Evolutionary conservation across 2,888 invertebrate species (phyloP).

Genomic region (Noctua comes): DNA sequence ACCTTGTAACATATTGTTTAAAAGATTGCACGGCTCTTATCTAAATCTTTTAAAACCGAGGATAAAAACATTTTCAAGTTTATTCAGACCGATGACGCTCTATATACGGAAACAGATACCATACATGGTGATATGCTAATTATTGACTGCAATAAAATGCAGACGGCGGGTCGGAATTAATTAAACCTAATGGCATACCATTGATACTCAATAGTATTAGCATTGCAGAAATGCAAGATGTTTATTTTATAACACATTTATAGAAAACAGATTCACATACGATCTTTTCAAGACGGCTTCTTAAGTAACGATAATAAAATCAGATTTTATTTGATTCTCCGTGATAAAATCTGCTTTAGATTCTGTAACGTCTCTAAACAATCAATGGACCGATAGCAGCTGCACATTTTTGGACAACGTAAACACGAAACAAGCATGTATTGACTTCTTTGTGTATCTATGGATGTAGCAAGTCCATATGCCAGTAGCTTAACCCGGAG

Average conservation of each 20-base stretch:
- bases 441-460: conserved; percentile 19
- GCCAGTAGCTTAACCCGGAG: background rate
- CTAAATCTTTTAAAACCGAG: conserved; percentile 39
- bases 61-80: conserved; percentile 28
- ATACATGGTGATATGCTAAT: conserved; percentile 47
- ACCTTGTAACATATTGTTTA: conserved; percentile 48
- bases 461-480: background rate
- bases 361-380: conserved; percentile 7
- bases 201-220: conserved; percentile 31
- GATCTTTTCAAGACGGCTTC: conserved; percentile 8
- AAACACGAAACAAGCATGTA: conserved; percentile 11
- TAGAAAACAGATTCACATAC: conserved; percentile 18
- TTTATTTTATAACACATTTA: conserved; percentile 21
- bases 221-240: conserved; percentile 17
- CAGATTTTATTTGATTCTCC: conserved; percentile 18
- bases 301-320: conserved; percentile 17
- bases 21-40: conserved; percentile 33
- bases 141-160: conserved; percentile 55
- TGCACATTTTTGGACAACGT: conserved; percentile 4
- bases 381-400: conserved; percentile 9
- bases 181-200: conserved; percentile 38
- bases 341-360: conserved; percentile 25
- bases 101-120: conserved; percentile 44
- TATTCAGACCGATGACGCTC: conserved; percentile 24
- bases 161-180: conserved; percentile 40